Percentiles rank a stretch among this genome's conserved stretches.
Conservation (phyloP, 2,797 vertebrate species). For the Falco peregrinus region DNA sequence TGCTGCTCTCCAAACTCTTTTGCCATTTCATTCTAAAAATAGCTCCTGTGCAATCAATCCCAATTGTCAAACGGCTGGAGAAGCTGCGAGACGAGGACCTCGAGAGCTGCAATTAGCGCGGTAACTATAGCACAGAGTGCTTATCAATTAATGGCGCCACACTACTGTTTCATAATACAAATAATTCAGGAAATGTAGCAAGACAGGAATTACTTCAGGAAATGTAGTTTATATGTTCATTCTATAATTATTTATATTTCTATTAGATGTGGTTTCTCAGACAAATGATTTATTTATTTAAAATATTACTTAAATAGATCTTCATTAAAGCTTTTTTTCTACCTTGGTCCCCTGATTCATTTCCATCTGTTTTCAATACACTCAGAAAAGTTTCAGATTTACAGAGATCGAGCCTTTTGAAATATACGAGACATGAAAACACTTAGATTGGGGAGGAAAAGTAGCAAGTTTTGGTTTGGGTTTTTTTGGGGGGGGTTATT, state of each 20-base stretch:
- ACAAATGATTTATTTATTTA: slow-evolving; percentile 45
- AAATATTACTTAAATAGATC: slow-evolving; percentile 29
- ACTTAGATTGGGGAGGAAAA: neutral
- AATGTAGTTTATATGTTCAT: slow-evolving; percentile 38
- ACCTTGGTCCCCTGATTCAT: neutral
- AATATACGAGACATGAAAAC: neutral
- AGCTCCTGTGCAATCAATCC: slow-evolving; percentile 54
- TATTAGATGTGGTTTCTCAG: slow-evolving; percentile 44
- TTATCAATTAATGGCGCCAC: slow-evolving; percentile 17
- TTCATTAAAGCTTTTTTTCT: slow-evolving; percentile 19
- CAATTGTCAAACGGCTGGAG: slow-evolving; percentile 44
- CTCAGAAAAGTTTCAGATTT: neutral
- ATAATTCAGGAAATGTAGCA: slow-evolving; percentile 48
- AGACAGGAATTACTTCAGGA: slow-evolving; percentile 61
- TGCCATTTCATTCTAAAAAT: slow-evolving; percentile 43
- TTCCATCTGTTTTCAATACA: slow-evolving; percentile 45
- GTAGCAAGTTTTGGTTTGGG: neutral
- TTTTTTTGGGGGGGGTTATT: neutral
- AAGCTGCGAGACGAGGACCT: slow-evolving; percentile 3
- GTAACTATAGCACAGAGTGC: slow-evolving; percentile 10
- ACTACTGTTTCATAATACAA: slow-evolving; percentile 47
- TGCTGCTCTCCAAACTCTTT: slow-evolving; percentile 45
- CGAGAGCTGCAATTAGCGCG: slow-evolving; percentile 37
- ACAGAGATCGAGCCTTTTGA: neutral
- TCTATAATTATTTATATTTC: slow-evolving; percentile 51